Percentiles rank a stretch among this genome's conserved stretches.
Evolutionary conservation across 1,140 invertebrate species (phyloP).

Genomic region (Paraescarpia echinospica): DNA sequence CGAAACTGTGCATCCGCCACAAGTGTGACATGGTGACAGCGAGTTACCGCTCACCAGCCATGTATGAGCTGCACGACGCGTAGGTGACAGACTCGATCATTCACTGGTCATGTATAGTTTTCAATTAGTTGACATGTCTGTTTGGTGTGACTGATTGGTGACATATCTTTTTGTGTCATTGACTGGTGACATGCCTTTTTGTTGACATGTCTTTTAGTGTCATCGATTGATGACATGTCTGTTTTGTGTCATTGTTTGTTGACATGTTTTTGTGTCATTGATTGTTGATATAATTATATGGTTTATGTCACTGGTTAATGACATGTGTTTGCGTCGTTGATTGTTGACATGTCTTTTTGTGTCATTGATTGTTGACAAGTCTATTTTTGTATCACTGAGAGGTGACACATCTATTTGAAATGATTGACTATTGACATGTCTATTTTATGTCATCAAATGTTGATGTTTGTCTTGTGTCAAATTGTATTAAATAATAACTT

Average conservation of each 20-base stretch:
- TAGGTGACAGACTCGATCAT: constrained; percentile 57
- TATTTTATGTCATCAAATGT: neutral
- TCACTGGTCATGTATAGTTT: neutral
- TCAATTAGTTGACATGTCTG: neutral
- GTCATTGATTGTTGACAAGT: neutral
- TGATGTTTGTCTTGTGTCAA: neutral
- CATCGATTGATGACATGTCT: neutral
- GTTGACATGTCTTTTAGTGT: neutral
- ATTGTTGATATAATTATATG: too few relatives aligned
- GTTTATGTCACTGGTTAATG: too few relatives aligned
- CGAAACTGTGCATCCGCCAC: constrained; percentile 82
- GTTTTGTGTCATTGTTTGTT: neutral
- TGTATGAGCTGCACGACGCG: constrained; percentile 78
- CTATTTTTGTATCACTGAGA: neutral
- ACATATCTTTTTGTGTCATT: neutral
- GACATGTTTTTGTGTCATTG: neutral
- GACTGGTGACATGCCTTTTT: neutral
- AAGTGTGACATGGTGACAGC: constrained; percentile 94
- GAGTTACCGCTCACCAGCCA: constrained; percentile 85
- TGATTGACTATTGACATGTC: neutral
- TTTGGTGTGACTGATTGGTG: neutral
- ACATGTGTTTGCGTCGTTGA: neutral
- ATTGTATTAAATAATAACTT: neutral
- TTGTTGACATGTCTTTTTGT: neutral
- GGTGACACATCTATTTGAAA: neutral